phyloP scores from a whole-genome alignment of 2,888 invertebrate species.

The Choreutis nemorana region DNA sequence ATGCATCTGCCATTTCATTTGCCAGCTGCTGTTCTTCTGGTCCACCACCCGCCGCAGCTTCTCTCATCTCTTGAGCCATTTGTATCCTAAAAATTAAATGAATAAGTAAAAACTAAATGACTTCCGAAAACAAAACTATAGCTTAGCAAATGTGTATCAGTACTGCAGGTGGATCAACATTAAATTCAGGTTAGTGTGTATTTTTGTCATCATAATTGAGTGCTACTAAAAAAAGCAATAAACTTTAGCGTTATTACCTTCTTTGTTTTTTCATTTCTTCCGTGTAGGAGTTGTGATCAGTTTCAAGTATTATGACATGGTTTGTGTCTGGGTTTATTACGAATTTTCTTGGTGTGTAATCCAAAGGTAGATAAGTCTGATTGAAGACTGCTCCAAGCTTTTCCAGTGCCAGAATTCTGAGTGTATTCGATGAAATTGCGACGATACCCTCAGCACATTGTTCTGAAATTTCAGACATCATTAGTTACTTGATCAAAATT shows the following conservation, averaged over 20 bases:
- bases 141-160: conserved; percentile 22
- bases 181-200: conserved; percentile 37
- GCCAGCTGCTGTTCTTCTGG: conserved; percentile 96
- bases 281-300: conserved; percentile 98
- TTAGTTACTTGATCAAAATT: not conserved
- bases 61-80: conserved; percentile 98
- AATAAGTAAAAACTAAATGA: conserved; percentile 3
- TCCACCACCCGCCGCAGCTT: conserved; percentile 82
- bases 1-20: conserved; percentile 97
- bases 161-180: conserved; percentile 58
- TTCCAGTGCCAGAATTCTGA: conserved; percentile 96
- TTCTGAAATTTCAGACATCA: conserved; percentile 53
- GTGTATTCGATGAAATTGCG: conserved; percentile 96
- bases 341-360: conserved; percentile 96
- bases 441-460: conserved; percentile 99
- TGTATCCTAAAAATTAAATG: conserved; percentile 73
- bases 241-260: conserved; percentile 32
- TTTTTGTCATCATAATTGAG: conserved; percentile 44
- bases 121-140: not conserved
- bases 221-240: conserved; percentile 3
- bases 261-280: conserved; percentile 94
- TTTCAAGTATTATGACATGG: conserved; percentile 91
- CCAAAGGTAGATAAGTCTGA: conserved; percentile 90
- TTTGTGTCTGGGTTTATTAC: conserved; percentile 91
- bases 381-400: conserved; percentile 99